Base-by-base conservation (phyloP, 2,113 vertebrate genomes). In the Gobio gobio region DNA sequence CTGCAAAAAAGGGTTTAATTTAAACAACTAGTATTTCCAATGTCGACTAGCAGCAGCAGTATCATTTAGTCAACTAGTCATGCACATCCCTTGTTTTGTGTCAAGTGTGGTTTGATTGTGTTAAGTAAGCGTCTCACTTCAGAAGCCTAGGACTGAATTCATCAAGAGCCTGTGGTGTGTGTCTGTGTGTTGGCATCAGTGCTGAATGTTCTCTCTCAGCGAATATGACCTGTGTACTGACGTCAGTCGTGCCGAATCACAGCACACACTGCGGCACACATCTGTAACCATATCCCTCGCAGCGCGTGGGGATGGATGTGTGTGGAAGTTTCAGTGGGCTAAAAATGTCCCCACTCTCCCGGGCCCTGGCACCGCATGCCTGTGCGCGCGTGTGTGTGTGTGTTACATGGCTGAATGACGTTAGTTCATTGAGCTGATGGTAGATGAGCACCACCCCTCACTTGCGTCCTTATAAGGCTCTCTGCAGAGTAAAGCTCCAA, bases 161-260 rank as follows among this genome's bases (percentile, higher is more conserved):
- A 81, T 64, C 36, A 72, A 86, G 58, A 22, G 9, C 63, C 16
- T 66, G 36, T 79, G 24, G 59, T 78, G 59, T 70, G 76, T 78
- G 78, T 58, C 56, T 47, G 29, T 72, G 83, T 26, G 54, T 73
- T 63, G 58, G 66, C 64, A 10, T 36, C 29, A 51, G 33, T 12
- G 59, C 49, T 47, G 4, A 83, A 82, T 81, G 85, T 86, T 83
- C 83, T 54, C 56, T 47, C 74, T 78, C 72, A 76, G 85, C 72
- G 85, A 89, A 89, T 80, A 79, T 36, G 88, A 90, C 82, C 88
- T 79, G 86, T 56, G 85, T 84, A 54, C 87, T 90, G 90, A 90
- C 88, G 88, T 89, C 86, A 86, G 87, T 73, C 78, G 61, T 63
- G 63, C 43, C 47, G 47, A 86, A 88, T 83, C 54, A 66, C 86